Percentiles rank a stretch among this genome's conserved stretches.
These are phyloP conservation scores for Pteronotus mesoamericanus DNA, from an alignment of 2,797 vertebrate species.

Conservation along the genomic window DNA sequence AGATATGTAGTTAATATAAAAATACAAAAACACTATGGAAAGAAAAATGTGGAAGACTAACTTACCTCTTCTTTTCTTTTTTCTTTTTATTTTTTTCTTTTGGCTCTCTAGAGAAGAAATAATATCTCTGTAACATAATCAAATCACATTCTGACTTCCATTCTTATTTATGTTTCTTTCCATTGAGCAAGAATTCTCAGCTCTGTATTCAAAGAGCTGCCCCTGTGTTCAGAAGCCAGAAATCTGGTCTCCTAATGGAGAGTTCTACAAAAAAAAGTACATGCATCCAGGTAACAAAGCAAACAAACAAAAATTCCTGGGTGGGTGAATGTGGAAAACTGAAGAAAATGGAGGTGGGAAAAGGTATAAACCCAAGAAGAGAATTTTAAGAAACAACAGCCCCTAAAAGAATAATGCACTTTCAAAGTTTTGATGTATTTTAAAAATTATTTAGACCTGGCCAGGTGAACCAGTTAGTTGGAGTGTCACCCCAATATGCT, in stretches of 20 bases:
- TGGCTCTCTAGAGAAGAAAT: conserved; percentile 79
- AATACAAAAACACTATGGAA: background rate
- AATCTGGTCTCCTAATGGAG: background rate
- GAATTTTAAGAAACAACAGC: background rate
- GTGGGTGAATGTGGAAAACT: background rate
- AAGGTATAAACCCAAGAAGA: background rate
- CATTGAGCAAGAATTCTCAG: background rate
- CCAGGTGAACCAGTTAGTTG: no score
- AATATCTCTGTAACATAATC: conserved; percentile 31
- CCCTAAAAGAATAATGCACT: background rate
- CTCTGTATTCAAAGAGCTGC: background rate
- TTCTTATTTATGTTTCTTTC: background rate
- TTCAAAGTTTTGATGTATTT: no score
- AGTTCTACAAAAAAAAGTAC: background rate
- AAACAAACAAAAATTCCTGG: background rate
- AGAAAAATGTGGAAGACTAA: background rate
- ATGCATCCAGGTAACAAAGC: background rate
- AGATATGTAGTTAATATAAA: conserved; percentile 19
- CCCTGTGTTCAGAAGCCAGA: background rate
- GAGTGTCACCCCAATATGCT: no score
- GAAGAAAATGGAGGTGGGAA: background rate
- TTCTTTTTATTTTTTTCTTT: conserved; percentile 85
- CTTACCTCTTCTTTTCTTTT: conserved; percentile 86
- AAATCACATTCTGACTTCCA: background rate
- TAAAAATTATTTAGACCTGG: no score